Evolutionary conservation across 2,113 vertebrate genomes (phyloP), one percentile per base, ranked within the genome.

Genomic region (Tenrec ecaudatus): DNA sequence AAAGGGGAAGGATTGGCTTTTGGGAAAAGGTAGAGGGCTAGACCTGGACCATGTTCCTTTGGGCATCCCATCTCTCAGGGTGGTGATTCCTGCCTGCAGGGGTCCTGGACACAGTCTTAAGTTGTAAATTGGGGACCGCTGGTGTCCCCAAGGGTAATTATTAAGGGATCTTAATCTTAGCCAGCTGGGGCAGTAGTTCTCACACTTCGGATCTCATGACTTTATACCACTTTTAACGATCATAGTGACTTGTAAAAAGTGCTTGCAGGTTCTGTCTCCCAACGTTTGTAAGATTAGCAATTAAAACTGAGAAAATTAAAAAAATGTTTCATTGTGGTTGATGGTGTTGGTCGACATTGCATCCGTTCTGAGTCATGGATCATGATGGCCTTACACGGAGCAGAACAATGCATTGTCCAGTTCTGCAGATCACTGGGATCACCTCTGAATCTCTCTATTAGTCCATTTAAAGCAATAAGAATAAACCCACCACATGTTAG

Each of bases 171-270:
- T 43, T 3, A 31, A 2, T 62, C 4, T 31, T 12, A 3, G 57
- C 31, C 6, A 25, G 43, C 20, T 0, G 16, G 38, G 69, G 20
- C 36, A 8, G 33, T 0, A 12, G 60, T 11, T 0, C n/a, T 60
- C 36, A 36, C 71, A 0, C 17, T 2, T 27, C 14, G 4, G 58
- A 14, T 29, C 31, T 64, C 38, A 4, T 0, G 7, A 22, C 7
- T 31, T 68, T 23, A 4, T 16, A 20, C 29, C 47, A 7, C 31
- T 1, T n/a, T 31, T 4, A 1, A 9, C 23, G 76, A 1, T 29
- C 10, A 20, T 53, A 33, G 29, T 38, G 43, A 25, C 64, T 3
- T 7, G 3, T 2, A 20, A 15, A 68, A 69, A 87, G 16, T 7
- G 68, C 2, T 38, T 6, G 1, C 6, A 62, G 22, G 25, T 38